phyloP scores from a whole-genome alignment of 2,888 invertebrate species.

The Lepidocyrtinus sp. region DNA sequence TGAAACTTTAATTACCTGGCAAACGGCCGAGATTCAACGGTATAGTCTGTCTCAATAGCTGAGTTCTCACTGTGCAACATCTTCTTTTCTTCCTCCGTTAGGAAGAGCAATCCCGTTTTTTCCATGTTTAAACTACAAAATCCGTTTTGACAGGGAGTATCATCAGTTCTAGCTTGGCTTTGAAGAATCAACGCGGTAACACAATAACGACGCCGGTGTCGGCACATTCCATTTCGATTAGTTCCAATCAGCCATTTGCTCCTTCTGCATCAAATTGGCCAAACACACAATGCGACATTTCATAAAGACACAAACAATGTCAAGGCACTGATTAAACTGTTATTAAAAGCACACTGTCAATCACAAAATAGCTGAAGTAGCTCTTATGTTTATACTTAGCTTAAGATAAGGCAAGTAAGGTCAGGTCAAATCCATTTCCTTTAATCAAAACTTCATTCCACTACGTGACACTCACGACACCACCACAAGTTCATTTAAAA shows the following conservation, averaged over 20 bases:
- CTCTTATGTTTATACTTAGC: no score
- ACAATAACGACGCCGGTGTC: no score
- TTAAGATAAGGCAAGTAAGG: no score
- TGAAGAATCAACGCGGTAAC: not conserved
- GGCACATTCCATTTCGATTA: not conserved
- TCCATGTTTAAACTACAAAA: conserved; percentile 50
- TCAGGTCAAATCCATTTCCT: no score
- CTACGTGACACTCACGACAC: no score
- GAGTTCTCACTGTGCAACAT: conserved; percentile 80
- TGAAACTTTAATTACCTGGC: conserved; percentile 84
- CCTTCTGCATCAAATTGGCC: not conserved
- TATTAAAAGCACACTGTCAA: no score
- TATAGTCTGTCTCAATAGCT: conserved; percentile 83
- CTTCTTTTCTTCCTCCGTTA: conserved; percentile 80
- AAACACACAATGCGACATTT: not conserved
- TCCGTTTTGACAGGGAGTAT: no score
- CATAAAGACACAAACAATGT: not conserved
- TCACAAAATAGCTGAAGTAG: no score
- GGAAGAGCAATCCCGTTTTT: conserved; percentile 78
- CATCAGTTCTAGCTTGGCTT: no score
- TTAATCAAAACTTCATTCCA: no score
- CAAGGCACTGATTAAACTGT: no score
- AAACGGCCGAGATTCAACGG: conserved; percentile 87
- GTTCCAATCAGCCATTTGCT: not conserved
- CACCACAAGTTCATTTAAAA: no score